phyloP scores from a whole-genome alignment of 2,113 vertebrate genomes.

The Vidua macroura region DNA sequence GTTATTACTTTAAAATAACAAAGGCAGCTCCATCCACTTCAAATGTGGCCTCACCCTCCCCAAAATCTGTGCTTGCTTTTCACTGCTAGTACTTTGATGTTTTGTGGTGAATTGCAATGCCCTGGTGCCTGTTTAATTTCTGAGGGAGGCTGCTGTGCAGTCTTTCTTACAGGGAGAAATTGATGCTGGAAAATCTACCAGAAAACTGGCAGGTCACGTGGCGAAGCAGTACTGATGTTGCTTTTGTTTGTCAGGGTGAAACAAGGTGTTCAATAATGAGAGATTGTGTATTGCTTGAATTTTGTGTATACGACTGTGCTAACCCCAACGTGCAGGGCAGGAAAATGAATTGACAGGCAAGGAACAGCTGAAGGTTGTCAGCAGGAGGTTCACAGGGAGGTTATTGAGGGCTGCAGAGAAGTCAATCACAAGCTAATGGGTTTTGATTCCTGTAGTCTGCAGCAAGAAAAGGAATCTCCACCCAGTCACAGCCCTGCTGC shows the following conservation, averaged over 20 bases:
- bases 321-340: not conserved
- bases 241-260: not conserved
- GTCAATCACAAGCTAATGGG: not conserved
- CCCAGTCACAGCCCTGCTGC: not conserved
- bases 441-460: not conserved
- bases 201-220: not conserved
- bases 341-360: not conserved
- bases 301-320: not conserved
- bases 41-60: not conserved
- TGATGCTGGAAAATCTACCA: not conserved
- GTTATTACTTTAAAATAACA: not conserved
- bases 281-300: not conserved
- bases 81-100: not conserved
- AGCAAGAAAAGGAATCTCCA: not conserved
- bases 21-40: not conserved
- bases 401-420: not conserved
- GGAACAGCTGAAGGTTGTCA: not conserved
- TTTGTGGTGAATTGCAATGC: not conserved
- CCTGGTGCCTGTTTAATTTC: not conserved
- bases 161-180: not conserved
- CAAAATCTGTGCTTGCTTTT: not conserved
- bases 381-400: not conserved
- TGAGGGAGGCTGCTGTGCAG: not conserved
- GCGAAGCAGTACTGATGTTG: not conserved
- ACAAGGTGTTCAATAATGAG: not conserved